Evolutionary conservation across 1,140 invertebrate species (phyloP).

Genomic region (Dolichoris vasculosae): DNA sequence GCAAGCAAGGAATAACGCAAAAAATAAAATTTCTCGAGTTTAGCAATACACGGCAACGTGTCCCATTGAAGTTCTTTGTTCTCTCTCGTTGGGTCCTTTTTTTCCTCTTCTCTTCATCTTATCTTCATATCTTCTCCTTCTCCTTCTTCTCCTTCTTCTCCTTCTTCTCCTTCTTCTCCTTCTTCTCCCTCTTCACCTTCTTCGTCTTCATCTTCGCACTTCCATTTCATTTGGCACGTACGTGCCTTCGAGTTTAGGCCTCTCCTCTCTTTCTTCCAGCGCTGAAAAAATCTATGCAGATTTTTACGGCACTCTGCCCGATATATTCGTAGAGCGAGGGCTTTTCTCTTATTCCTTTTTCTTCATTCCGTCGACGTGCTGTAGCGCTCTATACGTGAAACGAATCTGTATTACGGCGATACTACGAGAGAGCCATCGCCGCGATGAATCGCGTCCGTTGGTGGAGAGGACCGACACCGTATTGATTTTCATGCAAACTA

Average conservation of each 20-base stretch:
- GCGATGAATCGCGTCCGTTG: conserved; percentile 48
- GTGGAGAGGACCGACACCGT: background rate
- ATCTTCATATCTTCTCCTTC: too few species aligned
- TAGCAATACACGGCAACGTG: background rate
- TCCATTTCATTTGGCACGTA: conserved; percentile 54
- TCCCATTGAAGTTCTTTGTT: background rate
- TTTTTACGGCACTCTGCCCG: conserved; percentile 61
- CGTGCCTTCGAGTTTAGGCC: conserved; percentile 53
- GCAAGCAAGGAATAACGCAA: background rate
- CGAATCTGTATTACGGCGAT: conserved; percentile 61
- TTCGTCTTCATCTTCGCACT: background rate
- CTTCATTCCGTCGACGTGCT: conserved; percentile 66
- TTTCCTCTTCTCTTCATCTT: background rate
- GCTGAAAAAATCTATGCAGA: conserved; percentile 64
- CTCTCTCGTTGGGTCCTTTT: background rate
- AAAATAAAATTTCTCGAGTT: background rate
- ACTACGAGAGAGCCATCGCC: conserved; percentile 42
- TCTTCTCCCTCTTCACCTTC: background rate
- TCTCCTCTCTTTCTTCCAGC: conserved; percentile 50
- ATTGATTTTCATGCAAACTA: conserved; percentile 47
- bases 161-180: background rate
- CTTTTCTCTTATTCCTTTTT: conserved; percentile 56
- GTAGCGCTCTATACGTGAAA: conserved; percentile 64
- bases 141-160: background rate
- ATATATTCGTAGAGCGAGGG: conserved; percentile 28